Evolutionary conservation across 2,113 vertebrate genomes (phyloP), one percentile per base, ranked within the genome.

Genomic region (Brachyistius frenatus): DNA sequence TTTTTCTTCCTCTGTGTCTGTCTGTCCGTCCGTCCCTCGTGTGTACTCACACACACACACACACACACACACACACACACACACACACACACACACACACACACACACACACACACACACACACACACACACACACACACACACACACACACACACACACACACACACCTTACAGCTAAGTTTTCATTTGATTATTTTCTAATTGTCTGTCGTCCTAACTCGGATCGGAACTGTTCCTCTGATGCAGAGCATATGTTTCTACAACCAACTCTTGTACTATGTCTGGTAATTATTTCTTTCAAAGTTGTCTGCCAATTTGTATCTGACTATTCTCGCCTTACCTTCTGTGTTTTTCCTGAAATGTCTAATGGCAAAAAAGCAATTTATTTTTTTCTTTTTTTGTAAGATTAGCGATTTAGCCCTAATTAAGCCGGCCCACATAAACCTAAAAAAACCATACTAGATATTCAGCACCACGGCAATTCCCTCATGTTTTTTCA

Each of bases 331-430:
- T 86, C 46, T 79, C 15, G 5, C 80, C 64, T 80, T 86, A 89
- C 87, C 87, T 87, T 90, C 80, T 91, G 90, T 84, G 90, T 73
- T 86, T 89, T 86, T 85, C 80, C 23, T 76, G 58, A 76, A 74
- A 79, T 81, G n/a, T 88, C 65, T 86, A 58, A 78, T 54, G 52
- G 58, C 74, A 61, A 50, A 72, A 76, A 76, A 80, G 67, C 66
- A 80, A 15, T 16, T 56, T 35, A 9, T 64, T 36, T 66, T 52
- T 55, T 32, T 72, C 54, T 71, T 55, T 74, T 74, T 71, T 63
- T 2, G 3, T 55, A 62, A 80, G 72, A 84, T 79, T 69, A 78
- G 58, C 47, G 0, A 66, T 88, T 89, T 86, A 82, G 83, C 66
- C 55, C 80, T 87, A 84, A 91, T 90, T 84, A 86, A 76, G 78